phyloP scores from a whole-genome alignment of 1,140 invertebrate genomes.

The Dolichoris vasculosae region DNA sequence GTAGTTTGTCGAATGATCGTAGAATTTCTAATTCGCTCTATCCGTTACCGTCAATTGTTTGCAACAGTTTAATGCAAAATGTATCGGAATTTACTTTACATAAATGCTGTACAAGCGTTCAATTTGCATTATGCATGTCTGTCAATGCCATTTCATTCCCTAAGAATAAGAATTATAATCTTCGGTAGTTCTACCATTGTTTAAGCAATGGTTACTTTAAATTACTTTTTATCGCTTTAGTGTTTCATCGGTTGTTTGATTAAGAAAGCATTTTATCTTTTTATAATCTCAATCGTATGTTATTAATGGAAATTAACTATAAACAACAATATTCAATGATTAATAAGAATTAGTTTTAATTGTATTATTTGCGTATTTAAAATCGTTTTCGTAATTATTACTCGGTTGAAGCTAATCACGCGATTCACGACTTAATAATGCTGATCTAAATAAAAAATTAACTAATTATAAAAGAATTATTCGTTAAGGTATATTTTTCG shows the following conservation, averaged over 20 bases:
- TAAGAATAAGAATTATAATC: background rate
- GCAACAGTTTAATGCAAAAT: background rate
- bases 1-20: background rate
- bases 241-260: background rate
- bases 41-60: background rate
- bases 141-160: background rate
- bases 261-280: background rate
- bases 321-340: background rate
- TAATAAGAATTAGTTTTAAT: no score
- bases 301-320: background rate
- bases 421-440: no score
- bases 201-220: background rate
- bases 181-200: background rate
- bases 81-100: background rate
- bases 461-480: background rate
- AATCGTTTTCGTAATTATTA: no score
- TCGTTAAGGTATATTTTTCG: background rate
- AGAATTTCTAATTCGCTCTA: background rate
- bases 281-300: background rate
- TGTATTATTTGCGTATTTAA: no score
- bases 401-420: no score
- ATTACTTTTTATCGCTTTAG: background rate
- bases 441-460: no score
- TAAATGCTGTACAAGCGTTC: background rate
- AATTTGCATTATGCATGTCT: conserved; percentile 16